Evolutionary conservation across 2,888 invertebrate genomes (phyloP).

Genomic region (Aproaerema taeniolella): DNA sequence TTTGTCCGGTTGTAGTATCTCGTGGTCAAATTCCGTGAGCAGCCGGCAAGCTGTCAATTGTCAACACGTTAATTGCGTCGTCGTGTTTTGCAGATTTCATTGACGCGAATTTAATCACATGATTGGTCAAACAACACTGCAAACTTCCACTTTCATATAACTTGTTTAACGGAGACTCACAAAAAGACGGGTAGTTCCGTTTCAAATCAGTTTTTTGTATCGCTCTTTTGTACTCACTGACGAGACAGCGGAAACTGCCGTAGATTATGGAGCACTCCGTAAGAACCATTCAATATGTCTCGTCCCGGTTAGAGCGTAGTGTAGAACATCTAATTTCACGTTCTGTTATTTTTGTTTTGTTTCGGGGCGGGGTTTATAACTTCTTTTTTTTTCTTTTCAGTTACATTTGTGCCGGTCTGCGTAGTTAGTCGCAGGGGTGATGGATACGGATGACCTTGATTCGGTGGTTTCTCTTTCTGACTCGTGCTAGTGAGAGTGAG

Average conservation of each 20-base stretch:
- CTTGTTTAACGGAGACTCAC: conserved; percentile 34
- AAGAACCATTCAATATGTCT: conserved; percentile 35
- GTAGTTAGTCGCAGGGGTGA: conserved; percentile 58
- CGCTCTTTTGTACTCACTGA: conserved; percentile 28
- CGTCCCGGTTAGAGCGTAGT: conserved; percentile 27
- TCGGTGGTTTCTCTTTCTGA: conserved; percentile 56
- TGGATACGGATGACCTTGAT: conserved; percentile 63
- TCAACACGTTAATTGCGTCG: conserved; percentile 12
- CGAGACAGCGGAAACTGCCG: conserved; percentile 31
- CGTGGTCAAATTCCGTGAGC: conserved; percentile 21
- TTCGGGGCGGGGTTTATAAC: conserved; percentile 30
- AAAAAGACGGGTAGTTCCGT: conserved; percentile 27
- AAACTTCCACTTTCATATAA: conserved; percentile 41
- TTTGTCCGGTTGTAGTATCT: conserved; percentile 23
- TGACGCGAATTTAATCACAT: conserved; percentile 24
- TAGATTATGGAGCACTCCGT: conserved; percentile 35
- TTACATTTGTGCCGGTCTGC: conserved; percentile 57
- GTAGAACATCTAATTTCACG: conserved; percentile 26
- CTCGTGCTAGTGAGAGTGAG: conserved; percentile 39
- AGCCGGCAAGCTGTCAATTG: conserved; percentile 6
- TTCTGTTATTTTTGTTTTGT: conserved; percentile 31
- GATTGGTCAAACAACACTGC: conserved; percentile 29
- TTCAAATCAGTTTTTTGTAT: conserved; percentile 34
- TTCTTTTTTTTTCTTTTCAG: conserved; percentile 74
- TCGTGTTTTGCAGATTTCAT: conserved; percentile 15